These are phyloP conservation scores for Pagrus major DNA, from an alignment of 2,113 vertebrate species.

Conservation along the genomic window DNA sequence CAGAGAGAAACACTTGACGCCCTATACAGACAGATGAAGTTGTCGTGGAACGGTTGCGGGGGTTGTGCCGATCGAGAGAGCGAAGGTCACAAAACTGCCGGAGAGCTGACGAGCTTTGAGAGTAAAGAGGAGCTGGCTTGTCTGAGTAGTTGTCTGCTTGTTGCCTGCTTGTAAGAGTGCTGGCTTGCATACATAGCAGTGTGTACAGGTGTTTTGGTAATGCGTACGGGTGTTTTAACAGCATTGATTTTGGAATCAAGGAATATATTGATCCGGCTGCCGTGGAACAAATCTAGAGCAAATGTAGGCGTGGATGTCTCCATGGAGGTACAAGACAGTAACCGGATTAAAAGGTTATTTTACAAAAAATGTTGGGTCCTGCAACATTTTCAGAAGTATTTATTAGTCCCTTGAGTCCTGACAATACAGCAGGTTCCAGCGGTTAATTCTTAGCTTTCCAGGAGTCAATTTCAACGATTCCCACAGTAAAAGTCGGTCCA, in stretches of 20 bases:
- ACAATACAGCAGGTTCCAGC: constrained; percentile 28
- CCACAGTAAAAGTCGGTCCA: constrained; percentile 33
- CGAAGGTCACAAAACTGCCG: neutral
- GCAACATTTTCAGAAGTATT: neutral
- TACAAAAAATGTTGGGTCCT: neutral
- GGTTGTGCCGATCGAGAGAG: neutral
- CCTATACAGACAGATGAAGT: constrained; percentile 8
- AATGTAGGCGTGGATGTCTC: neutral
- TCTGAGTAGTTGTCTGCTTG: neutral
- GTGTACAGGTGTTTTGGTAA: neutral
- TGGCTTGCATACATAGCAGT: neutral
- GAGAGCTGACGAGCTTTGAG: neutral
- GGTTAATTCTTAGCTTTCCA: constrained; percentile 27
- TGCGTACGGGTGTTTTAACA: neutral
- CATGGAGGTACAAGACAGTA: neutral
- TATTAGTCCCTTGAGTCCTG: neutral
- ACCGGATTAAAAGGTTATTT: neutral
- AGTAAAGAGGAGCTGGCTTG: neutral
- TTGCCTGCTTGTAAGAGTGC: neutral
- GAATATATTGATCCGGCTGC: neutral
- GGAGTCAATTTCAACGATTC: constrained; percentile 38
- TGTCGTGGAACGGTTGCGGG: neutral
- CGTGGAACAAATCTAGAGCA: neutral
- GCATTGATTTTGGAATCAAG: neutral
- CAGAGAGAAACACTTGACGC: neutral